Conservation (phyloP, 2,113 vertebrate genomes). For the Petromus typicus region DNA sequence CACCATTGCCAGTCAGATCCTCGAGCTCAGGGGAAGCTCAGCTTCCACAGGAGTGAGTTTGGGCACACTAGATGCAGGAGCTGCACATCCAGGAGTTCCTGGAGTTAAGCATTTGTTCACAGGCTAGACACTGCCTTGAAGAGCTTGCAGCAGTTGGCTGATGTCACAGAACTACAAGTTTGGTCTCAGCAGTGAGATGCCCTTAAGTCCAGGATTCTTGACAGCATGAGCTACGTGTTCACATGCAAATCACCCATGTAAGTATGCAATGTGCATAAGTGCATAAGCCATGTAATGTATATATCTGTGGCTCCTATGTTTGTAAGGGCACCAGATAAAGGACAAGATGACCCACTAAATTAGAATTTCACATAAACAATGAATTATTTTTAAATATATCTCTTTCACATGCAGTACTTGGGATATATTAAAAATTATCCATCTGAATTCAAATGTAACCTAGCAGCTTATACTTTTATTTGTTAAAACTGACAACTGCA, state of each 20-base stretch:
- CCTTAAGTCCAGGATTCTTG: not conserved
- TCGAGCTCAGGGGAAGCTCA: not conserved
- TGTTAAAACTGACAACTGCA: not conserved
- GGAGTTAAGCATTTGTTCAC: slow-evolving; percentile 44
- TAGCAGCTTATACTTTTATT: not conserved
- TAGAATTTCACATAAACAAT: slow-evolving; percentile 3
- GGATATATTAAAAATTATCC: not conserved
- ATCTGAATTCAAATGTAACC: slow-evolving; percentile 1
- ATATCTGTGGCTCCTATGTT: not conserved
- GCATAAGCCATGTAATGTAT: not conserved
- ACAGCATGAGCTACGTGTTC: not conserved
- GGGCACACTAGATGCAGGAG: slow-evolving; percentile 33
- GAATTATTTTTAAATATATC: not conserved
- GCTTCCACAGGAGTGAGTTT: not conserved
- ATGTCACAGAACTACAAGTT: not conserved
- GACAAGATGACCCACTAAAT: not conserved
- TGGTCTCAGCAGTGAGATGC: not conserved
- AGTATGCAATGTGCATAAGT: not conserved
- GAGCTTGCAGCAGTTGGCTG: not conserved
- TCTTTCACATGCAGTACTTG: not conserved
- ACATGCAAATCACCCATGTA: not conserved
- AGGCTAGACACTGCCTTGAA: slow-evolving; percentile 41
- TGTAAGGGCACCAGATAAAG: not conserved
- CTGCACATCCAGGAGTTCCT: slow-evolving; percentile 38
- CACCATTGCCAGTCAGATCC: not conserved